Evolutionary conservation across 2,113 vertebrate genomes (phyloP).

Genomic region (Callipepla squamata): DNA sequence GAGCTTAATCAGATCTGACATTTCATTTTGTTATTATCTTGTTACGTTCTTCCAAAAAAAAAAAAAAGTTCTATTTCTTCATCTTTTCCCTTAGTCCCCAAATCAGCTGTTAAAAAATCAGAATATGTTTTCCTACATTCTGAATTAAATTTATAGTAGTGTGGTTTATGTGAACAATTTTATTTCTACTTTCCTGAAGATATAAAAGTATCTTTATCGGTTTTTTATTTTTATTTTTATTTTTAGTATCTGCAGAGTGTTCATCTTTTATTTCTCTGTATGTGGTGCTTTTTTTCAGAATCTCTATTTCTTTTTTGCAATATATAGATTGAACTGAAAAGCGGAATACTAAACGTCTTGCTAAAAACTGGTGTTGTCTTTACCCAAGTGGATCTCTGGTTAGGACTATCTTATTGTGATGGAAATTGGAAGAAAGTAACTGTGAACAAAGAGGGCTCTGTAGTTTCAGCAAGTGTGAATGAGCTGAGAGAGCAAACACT

Average conservation of each 20-base stretch:
- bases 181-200: neutral
- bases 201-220: conserved; percentile 2
- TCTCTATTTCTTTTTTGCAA: conserved; percentile 42
- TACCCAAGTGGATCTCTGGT: conserved; percentile 82
- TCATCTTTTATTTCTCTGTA: neutral
- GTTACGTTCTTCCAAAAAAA: conserved; percentile 53
- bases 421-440: conserved; percentile 87
- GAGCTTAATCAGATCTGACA: conserved; percentile 73
- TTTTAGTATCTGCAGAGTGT: neutral
- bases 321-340: conserved; percentile 85
- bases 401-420: conserved; percentile 87
- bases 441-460: conserved; percentile 77
- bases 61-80: neutral
- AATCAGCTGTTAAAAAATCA: neutral
- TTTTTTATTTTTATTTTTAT: neutral
- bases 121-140: neutral
- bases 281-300: neutral
- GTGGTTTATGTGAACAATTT: neutral
- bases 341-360: conserved; percentile 81
- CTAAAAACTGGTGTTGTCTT: conserved; percentile 75
- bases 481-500: conserved; percentile 73
- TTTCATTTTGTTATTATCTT: conserved; percentile 76
- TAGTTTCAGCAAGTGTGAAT: conserved; percentile 77
- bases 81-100: neutral
- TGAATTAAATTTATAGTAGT: neutral